Percentiles rank a stretch among this genome's conserved stretches.
These are phyloP conservation scores for Drosophila merina DNA, from an alignment of 2,888 invertebrate genomes.

Conservation along the genomic window DNA sequence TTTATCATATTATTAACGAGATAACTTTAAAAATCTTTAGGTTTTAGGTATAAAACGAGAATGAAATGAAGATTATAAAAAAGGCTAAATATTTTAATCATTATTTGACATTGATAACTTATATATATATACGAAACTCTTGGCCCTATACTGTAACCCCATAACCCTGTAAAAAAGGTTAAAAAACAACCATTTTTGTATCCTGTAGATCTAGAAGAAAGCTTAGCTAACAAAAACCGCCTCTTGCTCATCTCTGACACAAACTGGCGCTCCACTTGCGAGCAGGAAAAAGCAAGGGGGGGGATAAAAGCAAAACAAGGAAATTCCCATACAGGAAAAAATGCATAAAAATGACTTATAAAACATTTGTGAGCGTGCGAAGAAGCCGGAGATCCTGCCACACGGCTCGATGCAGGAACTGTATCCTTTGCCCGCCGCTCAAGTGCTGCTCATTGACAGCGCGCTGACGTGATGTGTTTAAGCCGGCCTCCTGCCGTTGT, in stretches of 20 bases:
- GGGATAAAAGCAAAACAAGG: slow-evolving; percentile 8
- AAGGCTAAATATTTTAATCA: too few species aligned
- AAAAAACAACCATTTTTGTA: neutral
- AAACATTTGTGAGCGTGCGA: slow-evolving; percentile 51
- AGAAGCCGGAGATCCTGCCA: slow-evolving; percentile 2
- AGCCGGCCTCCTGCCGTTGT: slow-evolving; percentile 16
- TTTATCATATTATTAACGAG: too few species aligned
- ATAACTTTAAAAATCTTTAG: too few species aligned
- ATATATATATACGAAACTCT: too few species aligned
- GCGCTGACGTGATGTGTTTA: slow-evolving; percentile 75
- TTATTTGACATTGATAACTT: too few species aligned
- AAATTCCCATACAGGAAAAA: slow-evolving; percentile 30
- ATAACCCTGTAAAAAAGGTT: too few species aligned
- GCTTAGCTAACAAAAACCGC: neutral
- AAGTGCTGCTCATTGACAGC: slow-evolving; percentile 76
- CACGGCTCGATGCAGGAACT: slow-evolving; percentile 4
- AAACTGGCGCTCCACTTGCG: slow-evolving; percentile 56
- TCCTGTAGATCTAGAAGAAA: neutral
- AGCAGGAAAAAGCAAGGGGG: slow-evolving; percentile 54
- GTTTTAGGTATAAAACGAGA: too few species aligned
- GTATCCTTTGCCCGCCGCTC: slow-evolving; percentile 42
- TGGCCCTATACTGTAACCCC: too few species aligned
- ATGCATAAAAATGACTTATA: slow-evolving; percentile 63
- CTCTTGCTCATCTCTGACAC: slow-evolving; percentile 22
- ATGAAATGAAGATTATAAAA: too few species aligned